These are phyloP conservation scores for Fundulus diaphanus DNA, from an alignment of 2,797 vertebrate species.

Conservation along the genomic window DNA sequence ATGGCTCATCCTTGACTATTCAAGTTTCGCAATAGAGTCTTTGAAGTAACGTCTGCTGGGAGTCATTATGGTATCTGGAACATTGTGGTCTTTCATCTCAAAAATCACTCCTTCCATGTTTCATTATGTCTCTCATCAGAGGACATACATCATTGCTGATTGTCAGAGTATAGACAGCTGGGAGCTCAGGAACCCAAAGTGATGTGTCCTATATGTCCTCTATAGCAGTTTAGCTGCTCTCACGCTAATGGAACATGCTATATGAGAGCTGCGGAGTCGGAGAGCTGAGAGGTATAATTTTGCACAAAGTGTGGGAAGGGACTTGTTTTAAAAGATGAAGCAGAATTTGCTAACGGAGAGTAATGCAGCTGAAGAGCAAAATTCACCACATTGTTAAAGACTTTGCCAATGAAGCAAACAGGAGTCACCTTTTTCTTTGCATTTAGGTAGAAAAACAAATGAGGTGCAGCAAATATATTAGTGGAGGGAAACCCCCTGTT, in stretches of 20 bases:
- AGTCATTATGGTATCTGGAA: constrained; percentile 13
- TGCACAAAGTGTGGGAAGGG: constrained; percentile 10
- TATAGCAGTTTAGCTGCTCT: constrained; percentile 9
- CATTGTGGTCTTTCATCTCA: constrained; percentile 39
- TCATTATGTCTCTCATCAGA: constrained; percentile 23
- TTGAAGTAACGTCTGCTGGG: constrained; percentile 33
- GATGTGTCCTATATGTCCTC: constrained; percentile 3
- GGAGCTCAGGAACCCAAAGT: constrained; percentile 3
- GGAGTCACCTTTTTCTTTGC: neutral
- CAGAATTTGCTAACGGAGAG: neutral
- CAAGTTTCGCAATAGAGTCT: constrained; percentile 5
- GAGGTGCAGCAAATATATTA: constrained; percentile 23
- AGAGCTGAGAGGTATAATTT: constrained; percentile 28
- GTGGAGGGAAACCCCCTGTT: neutral
- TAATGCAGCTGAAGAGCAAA: constrained; percentile 43
- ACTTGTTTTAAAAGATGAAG: constrained; percentile 14
- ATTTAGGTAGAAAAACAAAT: constrained; percentile 3
- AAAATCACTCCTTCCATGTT: constrained; percentile 25
- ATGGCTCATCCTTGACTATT: neutral
- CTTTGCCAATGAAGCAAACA: constrained; percentile 10
- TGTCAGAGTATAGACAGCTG: neutral
- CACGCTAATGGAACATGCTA: neutral
- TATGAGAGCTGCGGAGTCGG: constrained; percentile 10
- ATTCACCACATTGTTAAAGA: constrained; percentile 18
- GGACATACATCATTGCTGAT: neutral